Percentiles rank a stretch among this genome's conserved stretches.
These are phyloP conservation scores for Ellobium chinense DNA, from an alignment of 2,888 invertebrate species.

Conservation along the genomic window DNA sequence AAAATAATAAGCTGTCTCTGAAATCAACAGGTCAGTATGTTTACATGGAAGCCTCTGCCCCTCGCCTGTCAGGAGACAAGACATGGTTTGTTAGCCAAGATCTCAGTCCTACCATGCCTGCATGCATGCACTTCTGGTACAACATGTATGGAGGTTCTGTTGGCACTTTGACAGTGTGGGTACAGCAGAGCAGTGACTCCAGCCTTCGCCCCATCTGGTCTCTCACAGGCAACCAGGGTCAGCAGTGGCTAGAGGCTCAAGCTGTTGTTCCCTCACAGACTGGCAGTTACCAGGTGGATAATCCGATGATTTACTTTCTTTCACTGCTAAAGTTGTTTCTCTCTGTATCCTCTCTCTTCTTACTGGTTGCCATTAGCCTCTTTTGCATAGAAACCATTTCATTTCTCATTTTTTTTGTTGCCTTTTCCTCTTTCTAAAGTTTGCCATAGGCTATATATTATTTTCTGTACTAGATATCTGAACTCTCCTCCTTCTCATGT, in stretches of 20 bases:
- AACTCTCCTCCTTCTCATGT: too few relatives aligned
- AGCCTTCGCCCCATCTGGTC: conserved; percentile 65
- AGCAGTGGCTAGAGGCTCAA: conserved; percentile 53
- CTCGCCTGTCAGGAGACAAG: conserved; percentile 81
- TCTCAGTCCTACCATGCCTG: conserved; percentile 49
- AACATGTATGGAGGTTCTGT: conserved; percentile 71
- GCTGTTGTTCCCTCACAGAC: conserved; percentile 42
- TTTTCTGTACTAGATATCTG: too few relatives aligned
- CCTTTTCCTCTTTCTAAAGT: too few relatives aligned
- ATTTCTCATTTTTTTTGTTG: too few relatives aligned
- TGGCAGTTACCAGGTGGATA: conserved; percentile 41
- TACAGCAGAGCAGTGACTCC: conserved; percentile 51
- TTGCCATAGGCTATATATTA: too few relatives aligned
- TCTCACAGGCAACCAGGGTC: conserved; percentile 56
- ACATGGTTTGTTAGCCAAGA: conserved; percentile 67
- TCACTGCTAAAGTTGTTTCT: too few relatives aligned
- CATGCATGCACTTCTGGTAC: conserved; percentile 71
- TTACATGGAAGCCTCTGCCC: conserved; percentile 80
- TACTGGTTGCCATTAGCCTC: too few relatives aligned
- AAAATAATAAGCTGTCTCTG: too few relatives aligned
- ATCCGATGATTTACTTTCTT: too few relatives aligned
- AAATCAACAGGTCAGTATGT: conserved; percentile 81
- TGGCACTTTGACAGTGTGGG: conserved; percentile 64
- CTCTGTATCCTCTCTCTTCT: too few relatives aligned
- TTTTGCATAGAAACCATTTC: too few relatives aligned